Evolutionary conservation across 2,888 invertebrate species (phyloP).

Genomic region (Caenorhabditis macrosperma): DNA sequence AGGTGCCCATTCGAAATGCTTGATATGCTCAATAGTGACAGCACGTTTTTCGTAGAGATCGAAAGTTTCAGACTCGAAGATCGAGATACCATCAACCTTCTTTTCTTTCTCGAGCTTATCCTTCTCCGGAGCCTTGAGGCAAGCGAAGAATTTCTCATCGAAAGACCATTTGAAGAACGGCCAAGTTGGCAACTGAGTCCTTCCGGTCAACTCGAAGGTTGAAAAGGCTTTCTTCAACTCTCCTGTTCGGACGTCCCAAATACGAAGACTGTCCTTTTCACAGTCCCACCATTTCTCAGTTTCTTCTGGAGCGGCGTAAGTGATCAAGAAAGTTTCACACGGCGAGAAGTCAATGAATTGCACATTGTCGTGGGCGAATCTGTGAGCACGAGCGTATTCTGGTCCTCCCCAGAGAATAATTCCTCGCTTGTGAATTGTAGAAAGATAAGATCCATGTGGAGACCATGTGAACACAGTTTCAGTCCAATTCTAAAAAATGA

Average conservation of each 20-base stretch:
- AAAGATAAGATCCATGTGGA: conserved; percentile 94
- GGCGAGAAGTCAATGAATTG: conserved; percentile 98
- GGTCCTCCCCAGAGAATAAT: conserved; percentile 98
- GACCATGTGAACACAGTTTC: conserved; percentile 98
- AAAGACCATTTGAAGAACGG: conserved; percentile 79
- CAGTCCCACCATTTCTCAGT: conserved; percentile 84
- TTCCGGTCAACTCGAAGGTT: conserved; percentile 65
- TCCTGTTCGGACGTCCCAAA: conserved; percentile 96
- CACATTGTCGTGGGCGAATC: conserved; percentile 88
- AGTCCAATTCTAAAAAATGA: conserved; percentile 91
- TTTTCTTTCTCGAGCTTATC: conserved; percentile 69
- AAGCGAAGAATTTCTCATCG: conserved; percentile 79
- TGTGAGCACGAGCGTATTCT: conserved; percentile 91
- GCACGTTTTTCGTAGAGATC: conserved; percentile 94
- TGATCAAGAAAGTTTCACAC: conserved; percentile 95
- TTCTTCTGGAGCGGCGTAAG: conserved; percentile 87
- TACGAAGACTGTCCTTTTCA: conserved; percentile 87
- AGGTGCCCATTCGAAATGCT: conserved; percentile 98
- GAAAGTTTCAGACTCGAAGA: conserved; percentile 97
- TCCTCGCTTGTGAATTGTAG: conserved; percentile 94
- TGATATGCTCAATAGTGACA: conserved; percentile 84
- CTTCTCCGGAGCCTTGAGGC: conserved; percentile 75
- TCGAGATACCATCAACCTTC: conserved; percentile 84
- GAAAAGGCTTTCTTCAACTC: conserved; percentile 77
- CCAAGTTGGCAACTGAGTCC: conserved; percentile 81